A percentile compares a stretch with the other conserved stretches of the same genome.
phyloP scores from a whole-genome alignment of 2,113 vertebrate genomes.

The Syngnathus scovelli region DNA sequence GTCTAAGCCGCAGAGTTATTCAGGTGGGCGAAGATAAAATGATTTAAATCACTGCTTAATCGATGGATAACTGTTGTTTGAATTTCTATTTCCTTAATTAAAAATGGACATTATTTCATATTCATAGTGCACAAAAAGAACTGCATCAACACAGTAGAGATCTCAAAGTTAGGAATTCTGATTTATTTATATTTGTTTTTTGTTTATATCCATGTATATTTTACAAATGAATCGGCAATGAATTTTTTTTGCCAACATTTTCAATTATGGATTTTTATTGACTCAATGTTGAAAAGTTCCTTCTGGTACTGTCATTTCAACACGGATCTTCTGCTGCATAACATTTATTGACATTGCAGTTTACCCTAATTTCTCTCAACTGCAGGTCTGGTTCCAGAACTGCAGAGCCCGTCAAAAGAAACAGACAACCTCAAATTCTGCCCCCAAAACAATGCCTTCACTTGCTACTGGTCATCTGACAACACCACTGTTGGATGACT shows the following conservation, averaged over 20 bases:
- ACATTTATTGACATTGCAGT: no score
- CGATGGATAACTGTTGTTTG: no score
- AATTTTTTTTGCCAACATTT: neutral
- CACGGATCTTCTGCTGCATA: neutral
- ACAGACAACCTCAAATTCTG: conserved; percentile 81
- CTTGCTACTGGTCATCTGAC: conserved; percentile 79
- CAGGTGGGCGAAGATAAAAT: conserved; percentile 41
- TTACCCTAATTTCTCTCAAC: neutral
- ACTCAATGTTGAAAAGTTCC: neutral
- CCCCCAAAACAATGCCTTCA: conserved; percentile 72
- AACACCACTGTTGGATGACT: conserved; percentile 85
- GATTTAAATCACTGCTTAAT: no score
- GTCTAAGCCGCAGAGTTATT: conserved; percentile 81
- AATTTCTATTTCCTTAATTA: neutral
- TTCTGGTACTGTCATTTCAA: neutral
- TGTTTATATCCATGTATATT: no score
- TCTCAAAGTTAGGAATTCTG: no score
- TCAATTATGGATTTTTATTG: neutral
- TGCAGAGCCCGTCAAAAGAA: conserved; percentile 98
- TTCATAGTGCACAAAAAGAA: neutral
- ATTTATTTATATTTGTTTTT: no score
- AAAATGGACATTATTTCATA: neutral
- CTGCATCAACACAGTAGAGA: neutral
- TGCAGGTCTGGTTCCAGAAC: conserved; percentile 97
- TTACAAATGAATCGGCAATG: neutral